Evolutionary conservation across 2,797 vertebrate species (phyloP), one percentile per base, ranked within the genome.

Genomic region (Malurus splendens): DNA sequence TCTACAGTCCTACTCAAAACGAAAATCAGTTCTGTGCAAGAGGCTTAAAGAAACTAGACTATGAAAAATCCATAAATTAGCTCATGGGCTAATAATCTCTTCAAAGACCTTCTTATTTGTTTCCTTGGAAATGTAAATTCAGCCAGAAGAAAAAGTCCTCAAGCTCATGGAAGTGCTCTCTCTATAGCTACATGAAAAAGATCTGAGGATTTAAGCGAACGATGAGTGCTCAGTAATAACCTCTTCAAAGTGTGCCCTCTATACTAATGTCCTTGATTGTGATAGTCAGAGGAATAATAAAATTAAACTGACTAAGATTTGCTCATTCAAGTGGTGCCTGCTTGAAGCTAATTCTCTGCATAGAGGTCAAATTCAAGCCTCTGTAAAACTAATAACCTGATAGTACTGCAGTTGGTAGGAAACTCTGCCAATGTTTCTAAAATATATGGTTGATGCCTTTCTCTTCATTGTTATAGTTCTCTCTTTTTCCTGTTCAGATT

Each of bases 51-150:
- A 54, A 90, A 47, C 60, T 48, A 82, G 85, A 86, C 85, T 89
- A 81, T 71, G 85, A 95, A 95, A 94, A 93, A 90, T 89, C 89
- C 92, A 84, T 93, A 92, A 92, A 76, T 91, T 89, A 90, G 56
- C 74, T 95, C 73, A 74, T 45, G 90, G 56, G 67, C 36, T 95
- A 94, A 94, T 90, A 74, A 83, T 64, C 23, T 90, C 75, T 95
- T 93, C 93, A 90, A 90, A 93, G 83, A 82, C 32, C 55, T 91
- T 92, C 76, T 72, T 86, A 85, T 91, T 93, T 87, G 77, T 94
- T 90, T 92, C 90, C 80, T 86, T 92, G 82, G 89, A 91, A 91
- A 89, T 94, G 38, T 91, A 86, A 93, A 92, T 87, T 76, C 24
- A 82, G 30, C 27, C 80, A 89, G 74, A 86, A 89, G 67, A 91